Conservation (phyloP, 2,888 invertebrate genomes). For the Cheilosia grossa region DNA sequence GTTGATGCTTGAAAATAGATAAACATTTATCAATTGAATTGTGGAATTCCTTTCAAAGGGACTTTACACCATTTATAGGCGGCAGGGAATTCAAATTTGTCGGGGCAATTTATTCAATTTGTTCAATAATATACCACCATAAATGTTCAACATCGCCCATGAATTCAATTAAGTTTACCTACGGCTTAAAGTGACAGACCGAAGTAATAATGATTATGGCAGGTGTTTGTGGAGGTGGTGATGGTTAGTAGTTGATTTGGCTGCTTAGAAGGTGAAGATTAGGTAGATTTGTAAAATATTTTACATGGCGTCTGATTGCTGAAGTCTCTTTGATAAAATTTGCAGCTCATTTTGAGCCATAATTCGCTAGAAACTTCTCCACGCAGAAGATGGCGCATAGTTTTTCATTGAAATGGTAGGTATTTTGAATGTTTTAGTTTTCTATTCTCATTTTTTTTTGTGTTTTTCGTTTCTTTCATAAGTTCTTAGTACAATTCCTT, state of each 20-base stretch:
- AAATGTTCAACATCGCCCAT: conserved; percentile 41
- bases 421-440: no score
- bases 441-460: no score
- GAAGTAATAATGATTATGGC: conserved; percentile 9
- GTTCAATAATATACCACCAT: conserved; percentile 26
- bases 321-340: no score
- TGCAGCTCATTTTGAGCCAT: no score
- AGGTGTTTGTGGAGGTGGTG: conserved; percentile 18
- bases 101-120: conserved; percentile 65
- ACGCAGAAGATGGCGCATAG: no score
- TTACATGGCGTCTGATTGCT: no score
- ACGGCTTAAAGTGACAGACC: conserved; percentile 27
- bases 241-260: neutral
- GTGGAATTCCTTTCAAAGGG: conserved; percentile 20
- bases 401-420: no score
- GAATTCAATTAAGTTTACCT: conserved; percentile 30
- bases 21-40: conserved; percentile 56
- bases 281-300: no score
- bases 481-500: no score
- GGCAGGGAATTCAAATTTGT: conserved; percentile 58
- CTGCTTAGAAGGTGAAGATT: neutral
- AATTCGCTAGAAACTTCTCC: no score
- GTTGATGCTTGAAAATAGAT: conserved; percentile 30
- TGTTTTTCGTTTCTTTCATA: no score
- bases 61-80: conserved; percentile 22